Conservation (phyloP, 2,797 vertebrate genomes). For the Eulemur rubriventer region DNA sequence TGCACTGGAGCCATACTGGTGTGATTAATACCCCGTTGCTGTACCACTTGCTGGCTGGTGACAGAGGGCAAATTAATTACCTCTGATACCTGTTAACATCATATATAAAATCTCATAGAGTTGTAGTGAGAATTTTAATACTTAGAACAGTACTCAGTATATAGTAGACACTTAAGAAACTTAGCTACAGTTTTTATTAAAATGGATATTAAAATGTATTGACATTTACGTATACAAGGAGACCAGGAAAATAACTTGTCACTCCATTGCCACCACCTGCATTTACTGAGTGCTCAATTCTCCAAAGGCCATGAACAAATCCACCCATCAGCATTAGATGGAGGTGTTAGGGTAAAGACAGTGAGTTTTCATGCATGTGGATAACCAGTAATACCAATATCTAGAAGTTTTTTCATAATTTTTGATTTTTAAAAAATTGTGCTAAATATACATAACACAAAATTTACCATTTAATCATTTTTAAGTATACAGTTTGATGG, state of each 20-base stretch:
- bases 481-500: background rate
- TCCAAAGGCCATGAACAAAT: background rate
- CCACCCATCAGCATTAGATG: background rate
- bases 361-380: background rate
- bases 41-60: background rate
- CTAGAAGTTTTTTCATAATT: background rate
- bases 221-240: background rate
- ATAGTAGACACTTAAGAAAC: background rate
- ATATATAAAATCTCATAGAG: background rate
- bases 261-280: background rate
- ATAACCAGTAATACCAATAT: background rate
- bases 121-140: background rate
- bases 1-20: background rate
- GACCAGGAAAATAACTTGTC: background rate
- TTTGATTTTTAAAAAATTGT: background rate
- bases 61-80: background rate
- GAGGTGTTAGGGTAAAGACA: background rate
- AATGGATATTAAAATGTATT: constrained; percentile 5
- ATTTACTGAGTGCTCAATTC: background rate
- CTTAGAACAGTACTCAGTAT: background rate
- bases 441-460: background rate
- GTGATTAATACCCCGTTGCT: background rate
- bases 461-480: background rate
- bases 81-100: background rate
- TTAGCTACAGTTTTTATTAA: background rate